Base-by-base conservation (phyloP, 1,140 invertebrate species). In the Drosophila bocki region DNA sequence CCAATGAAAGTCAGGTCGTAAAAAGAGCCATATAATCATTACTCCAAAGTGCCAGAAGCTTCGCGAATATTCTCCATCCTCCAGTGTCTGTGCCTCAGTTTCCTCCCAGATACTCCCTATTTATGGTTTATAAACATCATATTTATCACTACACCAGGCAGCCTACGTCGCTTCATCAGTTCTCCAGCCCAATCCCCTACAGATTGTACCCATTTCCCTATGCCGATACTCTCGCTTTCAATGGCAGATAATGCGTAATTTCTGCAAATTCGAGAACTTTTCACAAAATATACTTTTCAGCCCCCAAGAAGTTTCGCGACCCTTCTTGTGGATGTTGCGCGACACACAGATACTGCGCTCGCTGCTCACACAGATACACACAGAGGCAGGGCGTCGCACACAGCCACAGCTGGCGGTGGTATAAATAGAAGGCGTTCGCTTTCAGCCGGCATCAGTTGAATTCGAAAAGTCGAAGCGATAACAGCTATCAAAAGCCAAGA, bases 251-350 rank as follows among this genome's bases (percentile, higher is more conserved):
- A 50, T 53, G 72, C 45, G 78, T 81, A 65, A 64, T 65, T 42
- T 61, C 70, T 64, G 80, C 19, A 44, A 62, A 60, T 88, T 87
- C 83, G 50, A 87, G 83, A 87, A 86, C 59, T 72, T 65, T 51
- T 68, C 45, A 41, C 57, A 32, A 39, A 56, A 56, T 41, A 58
- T 67, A 57, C 50, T 54, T 67, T 53, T 67, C 57, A 79, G 72
- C 35, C 35, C 33, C 45, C 62, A 44, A 74, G 81, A 88, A 72
- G 35, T 62, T 88, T 72, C 85, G 72, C 57, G 60, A 35, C 41
- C 54, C 47, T 74, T 54, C 57, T 39, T n/a, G 8, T 56, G 39
- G 53, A 50, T 15, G 37, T 26, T 67, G 29, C 35, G 50, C 42
- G 47, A 8, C 42, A 44, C 68, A 51, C 42, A 44, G 47, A 44